Percentiles rank a stretch among this genome's conserved stretches.
phyloP scores from a whole-genome alignment of 2,797 vertebrate genomes.

The Eutrigla gurnardus region DNA sequence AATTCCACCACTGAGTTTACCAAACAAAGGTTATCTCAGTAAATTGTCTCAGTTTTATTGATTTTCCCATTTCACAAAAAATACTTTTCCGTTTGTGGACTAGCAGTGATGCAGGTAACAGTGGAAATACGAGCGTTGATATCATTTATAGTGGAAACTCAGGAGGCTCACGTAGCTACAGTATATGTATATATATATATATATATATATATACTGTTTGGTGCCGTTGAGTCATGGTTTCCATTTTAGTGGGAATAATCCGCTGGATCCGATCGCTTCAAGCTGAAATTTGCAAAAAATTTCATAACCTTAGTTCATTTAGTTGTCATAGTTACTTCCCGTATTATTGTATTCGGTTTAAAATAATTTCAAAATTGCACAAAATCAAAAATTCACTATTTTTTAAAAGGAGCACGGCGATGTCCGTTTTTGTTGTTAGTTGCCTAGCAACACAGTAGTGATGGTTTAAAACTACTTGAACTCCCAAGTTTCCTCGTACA shows the following conservation, averaged over 20 bases:
- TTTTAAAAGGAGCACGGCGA: not conserved
- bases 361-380: not conserved
- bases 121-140: not conserved
- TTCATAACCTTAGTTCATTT: not conserved
- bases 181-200: no score
- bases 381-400: not conserved
- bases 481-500: not conserved
- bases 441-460: conserved; percentile 28
- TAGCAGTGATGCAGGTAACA: not conserved
- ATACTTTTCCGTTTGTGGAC: not conserved
- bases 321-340: not conserved
- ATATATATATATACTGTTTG: not conserved
- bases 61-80: not conserved
- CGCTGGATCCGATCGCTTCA: not conserved
- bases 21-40: not conserved
- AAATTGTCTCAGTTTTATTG: not conserved
- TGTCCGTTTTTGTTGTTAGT: conserved; percentile 21
- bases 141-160: not conserved
- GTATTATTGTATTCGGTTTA: not conserved
- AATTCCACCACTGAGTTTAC: conserved; percentile 4
- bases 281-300: not conserved
- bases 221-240: not conserved
- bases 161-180: not conserved
- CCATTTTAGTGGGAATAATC: no score
- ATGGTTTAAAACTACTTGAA: conserved; percentile 20